Percentiles rank a stretch among this genome's conserved stretches.
These are phyloP conservation scores for Clistopyga incitator DNA, from an alignment of 2,888 invertebrate species.

Conservation along the genomic window DNA sequence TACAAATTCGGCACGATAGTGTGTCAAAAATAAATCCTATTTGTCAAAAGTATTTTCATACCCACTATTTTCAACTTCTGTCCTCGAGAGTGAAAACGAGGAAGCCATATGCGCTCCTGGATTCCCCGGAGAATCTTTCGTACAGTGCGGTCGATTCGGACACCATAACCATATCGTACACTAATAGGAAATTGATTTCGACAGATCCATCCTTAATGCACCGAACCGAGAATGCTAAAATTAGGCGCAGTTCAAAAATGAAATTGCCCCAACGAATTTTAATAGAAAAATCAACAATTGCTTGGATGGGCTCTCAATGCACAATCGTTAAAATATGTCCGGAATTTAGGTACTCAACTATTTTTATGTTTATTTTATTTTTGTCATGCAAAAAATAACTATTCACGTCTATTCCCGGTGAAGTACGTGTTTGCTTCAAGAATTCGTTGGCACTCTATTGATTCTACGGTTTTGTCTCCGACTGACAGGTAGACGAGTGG, in stretches of 20 bases:
- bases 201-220: too few relatives aligned
- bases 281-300: too few relatives aligned
- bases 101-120: not conserved
- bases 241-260: too few relatives aligned
- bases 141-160: not conserved
- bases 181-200: too few relatives aligned
- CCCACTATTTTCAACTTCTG: not conserved
- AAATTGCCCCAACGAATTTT: too few relatives aligned
- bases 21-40: slow-evolving; percentile 27
- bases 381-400: too few relatives aligned
- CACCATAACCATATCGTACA: not conserved
- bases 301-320: too few relatives aligned
- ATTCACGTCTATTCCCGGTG: not conserved
- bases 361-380: too few relatives aligned
- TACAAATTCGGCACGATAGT: slow-evolving; percentile 4
- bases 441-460: not conserved
- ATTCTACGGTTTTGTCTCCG: not conserved
- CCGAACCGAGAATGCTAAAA: too few relatives aligned
- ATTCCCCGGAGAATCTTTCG: not conserved
- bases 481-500: slow-evolving; percentile 4
- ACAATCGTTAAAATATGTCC: too few relatives aligned
- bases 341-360: too few relatives aligned
- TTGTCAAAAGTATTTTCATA: slow-evolving; percentile 19
- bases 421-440: not conserved
- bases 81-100: not conserved